These are phyloP conservation scores for Cochlearius cochlearius DNA, from an alignment of 2,113 vertebrate species.

Conservation along the genomic window DNA sequence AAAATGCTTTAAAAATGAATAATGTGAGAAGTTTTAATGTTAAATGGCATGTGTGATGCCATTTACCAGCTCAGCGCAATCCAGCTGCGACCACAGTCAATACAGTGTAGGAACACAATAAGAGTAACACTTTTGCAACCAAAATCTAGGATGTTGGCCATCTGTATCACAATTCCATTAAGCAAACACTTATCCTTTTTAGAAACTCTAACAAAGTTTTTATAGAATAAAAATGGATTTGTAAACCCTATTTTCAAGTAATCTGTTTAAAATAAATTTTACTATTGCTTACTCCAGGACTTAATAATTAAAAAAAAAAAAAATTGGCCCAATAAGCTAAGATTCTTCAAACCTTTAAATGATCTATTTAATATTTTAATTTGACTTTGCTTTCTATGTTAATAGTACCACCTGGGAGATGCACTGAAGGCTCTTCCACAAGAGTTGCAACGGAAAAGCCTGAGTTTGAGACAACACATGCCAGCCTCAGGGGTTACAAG, in stretches of 20 bases:
- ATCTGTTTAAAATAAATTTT: neutral
- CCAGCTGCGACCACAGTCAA: conserved; percentile 14
- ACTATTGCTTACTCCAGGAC: neutral
- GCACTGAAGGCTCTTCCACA: conserved; percentile 38
- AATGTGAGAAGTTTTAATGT: neutral
- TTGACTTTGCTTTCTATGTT: conserved; percentile 18
- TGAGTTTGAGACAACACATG: conserved; percentile 50
- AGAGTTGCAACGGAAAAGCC: conserved; percentile 2
- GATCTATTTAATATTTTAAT: conserved; percentile 38
- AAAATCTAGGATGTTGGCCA: neutral
- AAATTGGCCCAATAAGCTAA: neutral
- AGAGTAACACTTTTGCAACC: neutral
- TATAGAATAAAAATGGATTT: neutral
- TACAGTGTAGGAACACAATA: neutral
- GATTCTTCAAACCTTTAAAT: neutral
- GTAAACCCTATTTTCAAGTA: neutral
- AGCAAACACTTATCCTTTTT: neutral
- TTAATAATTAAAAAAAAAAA: neutral
- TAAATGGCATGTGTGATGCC: conserved; percentile 16
- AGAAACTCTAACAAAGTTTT: neutral
- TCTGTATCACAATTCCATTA: neutral
- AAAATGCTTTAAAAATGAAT: neutral
- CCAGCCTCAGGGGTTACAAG: conserved; percentile 62
- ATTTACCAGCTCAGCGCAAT: neutral
- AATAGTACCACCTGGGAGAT: conserved; percentile 5